Conservation (phyloP, 2,888 invertebrate genomes). For the Smittia sp. region DNA sequence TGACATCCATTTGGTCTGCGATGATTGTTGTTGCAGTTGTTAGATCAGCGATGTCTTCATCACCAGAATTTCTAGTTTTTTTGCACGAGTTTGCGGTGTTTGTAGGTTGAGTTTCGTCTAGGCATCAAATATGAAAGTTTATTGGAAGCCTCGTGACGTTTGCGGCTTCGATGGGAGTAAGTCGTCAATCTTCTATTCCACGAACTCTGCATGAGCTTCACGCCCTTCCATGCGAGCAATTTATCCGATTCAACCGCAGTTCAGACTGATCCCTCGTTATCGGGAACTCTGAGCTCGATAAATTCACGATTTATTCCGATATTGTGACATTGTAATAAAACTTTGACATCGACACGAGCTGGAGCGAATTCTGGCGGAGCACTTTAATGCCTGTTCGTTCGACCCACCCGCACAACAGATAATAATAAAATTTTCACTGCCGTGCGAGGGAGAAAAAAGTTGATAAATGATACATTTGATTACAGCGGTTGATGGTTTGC, state of each 20-base stretch:
- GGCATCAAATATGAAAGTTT: too few relatives aligned
- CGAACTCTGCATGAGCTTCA: too few relatives aligned
- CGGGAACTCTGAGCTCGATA: not conserved
- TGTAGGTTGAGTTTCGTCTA: too few relatives aligned
- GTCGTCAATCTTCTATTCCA: too few relatives aligned
- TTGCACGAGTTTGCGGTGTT: too few relatives aligned
- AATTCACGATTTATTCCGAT: not conserved
- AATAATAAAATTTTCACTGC: not conserved
- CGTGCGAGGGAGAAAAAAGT: not conserved
- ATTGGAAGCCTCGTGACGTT: too few relatives aligned
- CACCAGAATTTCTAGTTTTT: too few relatives aligned
- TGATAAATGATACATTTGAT: constrained; percentile 12
- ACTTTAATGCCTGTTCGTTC: not conserved
- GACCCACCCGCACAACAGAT: not conserved
- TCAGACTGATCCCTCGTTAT: not conserved
- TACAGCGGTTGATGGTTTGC: not conserved
- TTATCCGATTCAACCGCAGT: too few relatives aligned
- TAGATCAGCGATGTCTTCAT: too few relatives aligned
- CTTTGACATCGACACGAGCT: not conserved
- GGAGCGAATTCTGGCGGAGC: not conserved
- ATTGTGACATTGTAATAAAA: not conserved
- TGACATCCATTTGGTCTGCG: not conserved
- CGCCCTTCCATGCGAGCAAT: too few relatives aligned
- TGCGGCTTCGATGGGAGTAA: too few relatives aligned
- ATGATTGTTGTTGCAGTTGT: not conserved